Evolutionary conservation across 2,888 invertebrate species (phyloP), one percentile per base, ranked within the genome.

Genomic region (Aleiodes alternator): DNA sequence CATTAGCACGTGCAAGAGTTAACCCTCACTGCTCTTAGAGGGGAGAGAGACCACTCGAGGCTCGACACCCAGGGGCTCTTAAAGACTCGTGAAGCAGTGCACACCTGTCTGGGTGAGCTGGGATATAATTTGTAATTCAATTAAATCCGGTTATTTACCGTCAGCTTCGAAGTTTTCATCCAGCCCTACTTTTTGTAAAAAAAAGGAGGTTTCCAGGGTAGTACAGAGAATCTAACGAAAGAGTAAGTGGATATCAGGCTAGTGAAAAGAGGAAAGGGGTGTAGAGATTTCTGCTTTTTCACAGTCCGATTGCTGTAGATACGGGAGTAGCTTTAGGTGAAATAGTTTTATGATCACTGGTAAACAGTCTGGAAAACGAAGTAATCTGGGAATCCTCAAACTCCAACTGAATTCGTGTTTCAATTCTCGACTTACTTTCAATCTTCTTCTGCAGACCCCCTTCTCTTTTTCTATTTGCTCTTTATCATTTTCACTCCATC

Each of bases 101-200:
- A 75, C 71, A 64, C 75, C 70, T 72, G 75, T 50, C 71, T 64
- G 23, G 29, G 31, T 68, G 68, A 75, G 50, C 56, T 61, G 71
- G 78, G 76, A 78, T 80, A 81, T 82, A 78, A 82, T 80, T 82
- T 79, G 80, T 83, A 79, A 81, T 84, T 81, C 83, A 83, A 84
- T 84, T 83, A 84, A 84, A 83, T 82, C 78, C 77, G n/a, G 79
- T 78, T 81, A 83, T 83, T 84, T 82, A 79, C 79, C 79, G 79
- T 16, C 56, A 55, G 79, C 57, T 68, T 71, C 78, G 71, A 66
- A 70, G 55, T 75, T 75, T 56, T 75, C 70, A 34, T 14, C 68
- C 38, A 1, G 7, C 68, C 31, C 68, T 51, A 16, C 9, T 53
- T 23, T 53, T 34, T 23, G 14, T 55, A 9, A 16, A 75, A 56